phyloP scores from a whole-genome alignment of 2,797 vertebrate genomes.

The Pyrocephalus nanus region DNA sequence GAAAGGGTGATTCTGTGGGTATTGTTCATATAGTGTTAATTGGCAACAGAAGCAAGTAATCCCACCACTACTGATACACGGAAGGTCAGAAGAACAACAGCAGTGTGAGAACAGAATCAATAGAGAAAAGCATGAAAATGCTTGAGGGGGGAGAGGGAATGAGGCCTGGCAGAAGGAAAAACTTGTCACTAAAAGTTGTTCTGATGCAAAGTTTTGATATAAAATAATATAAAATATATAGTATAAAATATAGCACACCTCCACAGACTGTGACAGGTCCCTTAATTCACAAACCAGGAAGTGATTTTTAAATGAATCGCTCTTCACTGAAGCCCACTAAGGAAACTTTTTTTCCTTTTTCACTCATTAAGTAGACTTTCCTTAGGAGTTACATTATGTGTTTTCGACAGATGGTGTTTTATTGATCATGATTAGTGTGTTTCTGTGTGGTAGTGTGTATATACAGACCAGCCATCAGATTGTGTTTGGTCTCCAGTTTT shows the following conservation, averaged over 20 bases:
- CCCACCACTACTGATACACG: rapidly evolving
- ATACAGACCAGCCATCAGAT: neutral
- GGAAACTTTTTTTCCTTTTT: neutral
- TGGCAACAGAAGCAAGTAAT: neutral
- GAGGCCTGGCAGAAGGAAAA: neutral
- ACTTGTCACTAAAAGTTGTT: neutral
- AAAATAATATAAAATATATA: neutral
- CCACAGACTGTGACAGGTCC: neutral
- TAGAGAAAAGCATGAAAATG: neutral
- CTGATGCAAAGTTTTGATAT: neutral
- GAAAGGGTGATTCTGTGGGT: neutral
- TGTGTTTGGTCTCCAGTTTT: neutral
- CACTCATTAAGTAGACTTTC: neutral
- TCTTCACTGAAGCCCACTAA: neutral
- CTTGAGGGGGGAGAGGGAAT: neutral
- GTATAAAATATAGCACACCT: neutral
- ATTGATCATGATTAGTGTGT: neutral
- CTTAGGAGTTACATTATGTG: neutral
- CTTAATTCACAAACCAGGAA: neutral
- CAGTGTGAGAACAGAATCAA: neutral
- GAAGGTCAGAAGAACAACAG: neutral
- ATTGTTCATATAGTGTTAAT: neutral
- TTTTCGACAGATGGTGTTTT: neutral
- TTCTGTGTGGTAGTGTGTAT: rapidly evolving
- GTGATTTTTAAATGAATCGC: neutral